Evolutionary conservation across 2,113 vertebrate genomes (phyloP), one percentile per base, ranked within the genome.

Genomic region (Pycnonotus jocosus): DNA sequence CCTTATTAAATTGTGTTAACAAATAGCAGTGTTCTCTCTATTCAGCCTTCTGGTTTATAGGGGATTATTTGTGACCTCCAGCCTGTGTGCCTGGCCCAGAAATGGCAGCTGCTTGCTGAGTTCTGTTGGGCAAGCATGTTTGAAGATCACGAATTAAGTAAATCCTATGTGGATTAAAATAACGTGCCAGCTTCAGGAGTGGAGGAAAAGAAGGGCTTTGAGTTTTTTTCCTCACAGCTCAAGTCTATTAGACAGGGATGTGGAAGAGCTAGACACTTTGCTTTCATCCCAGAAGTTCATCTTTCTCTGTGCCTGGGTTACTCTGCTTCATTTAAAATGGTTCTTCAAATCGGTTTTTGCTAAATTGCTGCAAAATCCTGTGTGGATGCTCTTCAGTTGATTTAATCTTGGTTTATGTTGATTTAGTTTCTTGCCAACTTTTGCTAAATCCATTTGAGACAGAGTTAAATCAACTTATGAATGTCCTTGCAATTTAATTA

Each of bases 401-500:
- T 96, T 96, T 96, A 90, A 95, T 96, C 88, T 94, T 86, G 64
- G 93, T 95, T 95, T 90, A 79, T 86, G 90, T 95, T 96, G 86
- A 90, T 94, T 93, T 96, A 92, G 76, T 92, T 97, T 90, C 90
- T 94, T 88, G 82, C 88, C 93, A 93, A 81, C 69, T 96, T 95
- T 81, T 71, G 40, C 72, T 88, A 96, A 97, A 95, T 88, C 95
- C 92, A 86, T 97, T 92, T 94, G 95, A 97, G 95, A 81, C 61
- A 54, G 90, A 95, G 86, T 88, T 95, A 97, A 97, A 96, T 96
- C 92, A 95, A 95, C 80, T 97, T 96, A 90, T 11, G 68, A 95
- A 53, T 96, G 95, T 96, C 96, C 90, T 91, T 96, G 94, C 95
- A 92, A 95, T 96, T 96, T 95, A 97, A 96, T 96, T 97, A 96